Conservation (phyloP, 2,797 vertebrate genomes). For the Urosaurus nigricauda region DNA sequence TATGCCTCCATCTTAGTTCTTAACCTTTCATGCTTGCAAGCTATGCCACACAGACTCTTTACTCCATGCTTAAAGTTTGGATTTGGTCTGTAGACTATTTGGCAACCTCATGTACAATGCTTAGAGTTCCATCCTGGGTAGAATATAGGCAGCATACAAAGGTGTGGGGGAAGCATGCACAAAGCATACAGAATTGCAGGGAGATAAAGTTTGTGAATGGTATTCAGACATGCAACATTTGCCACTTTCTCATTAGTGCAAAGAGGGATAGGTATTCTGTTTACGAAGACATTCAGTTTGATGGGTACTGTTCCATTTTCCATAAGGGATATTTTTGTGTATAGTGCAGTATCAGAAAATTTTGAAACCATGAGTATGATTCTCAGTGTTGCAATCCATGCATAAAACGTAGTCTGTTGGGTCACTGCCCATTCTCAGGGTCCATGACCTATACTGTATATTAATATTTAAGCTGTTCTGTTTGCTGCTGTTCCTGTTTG, state of each 20-base stretch:
- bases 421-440: not conserved
- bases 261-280: not conserved
- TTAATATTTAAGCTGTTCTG: not conserved
- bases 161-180: too few species aligned
- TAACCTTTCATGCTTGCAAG: not conserved
- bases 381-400: not conserved
- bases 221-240: not conserved
- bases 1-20: not conserved
- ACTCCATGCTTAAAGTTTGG: not conserved
- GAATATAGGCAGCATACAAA: not conserved
- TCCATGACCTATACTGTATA: too few species aligned
- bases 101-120: not conserved
- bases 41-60: not conserved
- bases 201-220: not conserved
- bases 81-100: not conserved
- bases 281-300: not conserved
- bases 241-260: not conserved
- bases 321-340: not conserved
- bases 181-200: not conserved
- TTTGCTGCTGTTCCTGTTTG: not conserved
- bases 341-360: not conserved
- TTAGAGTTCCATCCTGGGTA: not conserved
- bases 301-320: not conserved
- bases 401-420: not conserved
- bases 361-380: not conserved